Percentiles rank a stretch among this genome's conserved stretches.
Conservation (phyloP, 2,888 invertebrate species). For the Tupiocoris notatus region DNA sequence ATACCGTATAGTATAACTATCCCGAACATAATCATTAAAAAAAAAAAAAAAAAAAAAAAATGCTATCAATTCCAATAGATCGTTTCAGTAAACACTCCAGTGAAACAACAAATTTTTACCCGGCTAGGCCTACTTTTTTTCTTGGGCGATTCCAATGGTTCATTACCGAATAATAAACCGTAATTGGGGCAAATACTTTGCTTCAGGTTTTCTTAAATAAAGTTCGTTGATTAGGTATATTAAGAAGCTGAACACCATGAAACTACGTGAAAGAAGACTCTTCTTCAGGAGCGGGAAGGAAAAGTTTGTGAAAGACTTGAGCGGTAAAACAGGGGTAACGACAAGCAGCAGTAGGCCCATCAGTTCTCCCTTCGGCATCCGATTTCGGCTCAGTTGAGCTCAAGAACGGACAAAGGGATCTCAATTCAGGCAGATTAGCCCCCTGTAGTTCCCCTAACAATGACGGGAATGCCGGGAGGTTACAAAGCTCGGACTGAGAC, state of each 20-base stretch:
- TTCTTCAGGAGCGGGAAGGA: neutral
- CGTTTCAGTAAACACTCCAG: too few species aligned
- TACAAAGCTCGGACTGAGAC: neutral
- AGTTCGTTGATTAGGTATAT: neutral
- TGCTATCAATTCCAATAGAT: too few species aligned
- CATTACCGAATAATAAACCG: too few species aligned
- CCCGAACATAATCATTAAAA: too few species aligned
- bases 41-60: too few species aligned
- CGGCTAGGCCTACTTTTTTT: too few species aligned
- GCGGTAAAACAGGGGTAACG: neutral
- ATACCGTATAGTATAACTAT: too few species aligned
- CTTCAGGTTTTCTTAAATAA: too few species aligned
- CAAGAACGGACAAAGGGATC: constrained; percentile 7
- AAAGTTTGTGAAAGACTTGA: neutral
- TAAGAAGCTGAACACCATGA: neutral
- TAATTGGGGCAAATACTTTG: too few species aligned
- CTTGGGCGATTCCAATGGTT: too few species aligned
- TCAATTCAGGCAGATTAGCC: constrained; percentile 18
- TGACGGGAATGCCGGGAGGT: neutral
- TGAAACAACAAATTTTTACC: too few species aligned
- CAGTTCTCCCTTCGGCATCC: neutral
- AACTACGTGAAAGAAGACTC: neutral
- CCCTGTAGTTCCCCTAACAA: neutral
- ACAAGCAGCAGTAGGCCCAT: neutral
- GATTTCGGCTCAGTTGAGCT: neutral